A percentile compares a stretch with the other conserved stretches of the same genome.
Evolutionary conservation across 2,797 vertebrate genomes (phyloP).

Genomic region (Nasua narica): DNA sequence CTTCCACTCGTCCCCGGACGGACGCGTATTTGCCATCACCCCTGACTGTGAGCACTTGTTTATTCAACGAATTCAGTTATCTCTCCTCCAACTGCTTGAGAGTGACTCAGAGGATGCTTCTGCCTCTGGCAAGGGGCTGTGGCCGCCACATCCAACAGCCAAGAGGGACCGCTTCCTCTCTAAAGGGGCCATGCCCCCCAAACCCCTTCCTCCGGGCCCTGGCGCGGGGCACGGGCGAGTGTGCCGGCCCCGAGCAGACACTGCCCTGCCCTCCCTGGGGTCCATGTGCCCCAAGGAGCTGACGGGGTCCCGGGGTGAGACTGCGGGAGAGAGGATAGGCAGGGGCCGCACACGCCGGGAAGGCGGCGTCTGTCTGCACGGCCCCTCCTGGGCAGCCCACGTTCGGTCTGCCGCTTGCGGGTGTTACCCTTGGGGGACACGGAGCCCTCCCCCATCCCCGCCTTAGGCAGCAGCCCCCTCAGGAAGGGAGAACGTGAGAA

Average conservation of each 20-base stretch:
- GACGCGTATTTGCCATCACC: neutral
- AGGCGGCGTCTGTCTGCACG: accelerated
- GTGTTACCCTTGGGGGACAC: neutral
- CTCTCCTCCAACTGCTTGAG: neutral
- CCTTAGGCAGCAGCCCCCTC: neutral
- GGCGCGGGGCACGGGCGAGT: neutral
- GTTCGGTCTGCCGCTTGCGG: neutral
- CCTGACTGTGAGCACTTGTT: neutral
- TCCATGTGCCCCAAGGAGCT: neutral
- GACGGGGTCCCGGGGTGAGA: neutral
- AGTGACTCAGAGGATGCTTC: neutral
- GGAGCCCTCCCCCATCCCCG: no score
- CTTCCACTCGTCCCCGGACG: neutral
- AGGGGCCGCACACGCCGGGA: neutral
- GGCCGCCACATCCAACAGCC: neutral
- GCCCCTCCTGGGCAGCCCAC: accelerated
- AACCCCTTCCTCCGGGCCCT: neutral
- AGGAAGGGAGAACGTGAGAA: neutral
- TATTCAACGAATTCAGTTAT: neutral
- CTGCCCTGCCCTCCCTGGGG: accelerated
- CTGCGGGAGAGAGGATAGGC: neutral
- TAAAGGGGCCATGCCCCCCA: neutral
- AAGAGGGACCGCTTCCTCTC: neutral
- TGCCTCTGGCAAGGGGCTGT: accelerated
- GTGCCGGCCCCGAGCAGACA: neutral